Evolutionary conservation across 2,888 invertebrate genomes (phyloP).

Genomic region (Lepidocyrtoides sp.): DNA sequence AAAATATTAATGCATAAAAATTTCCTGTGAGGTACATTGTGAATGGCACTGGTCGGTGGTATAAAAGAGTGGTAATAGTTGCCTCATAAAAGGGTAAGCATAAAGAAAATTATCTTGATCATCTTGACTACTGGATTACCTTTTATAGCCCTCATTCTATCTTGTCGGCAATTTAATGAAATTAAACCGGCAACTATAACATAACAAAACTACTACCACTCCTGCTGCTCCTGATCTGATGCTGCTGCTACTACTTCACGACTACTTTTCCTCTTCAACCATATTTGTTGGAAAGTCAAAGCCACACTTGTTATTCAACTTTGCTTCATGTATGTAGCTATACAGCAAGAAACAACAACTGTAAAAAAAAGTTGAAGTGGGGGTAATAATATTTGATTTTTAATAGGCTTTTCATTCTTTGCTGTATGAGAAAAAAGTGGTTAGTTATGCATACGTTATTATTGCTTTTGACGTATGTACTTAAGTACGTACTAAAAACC

Average conservation of each 20-base stretch:
- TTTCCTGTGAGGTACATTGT: slow-evolving; percentile 47
- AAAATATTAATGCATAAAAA: slow-evolving; percentile 56
- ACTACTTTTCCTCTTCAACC: slow-evolving; percentile 70
- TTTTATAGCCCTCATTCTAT: slow-evolving; percentile 75
- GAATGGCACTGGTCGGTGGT: slow-evolving; percentile 33
- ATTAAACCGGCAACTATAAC: slow-evolving; percentile 76
- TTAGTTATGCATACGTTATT: slow-evolving; percentile 67
- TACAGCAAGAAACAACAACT: neutral
- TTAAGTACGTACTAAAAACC: slow-evolving; percentile 8
- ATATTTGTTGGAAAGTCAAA: slow-evolving; percentile 68
- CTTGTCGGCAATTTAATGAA: slow-evolving; percentile 80
- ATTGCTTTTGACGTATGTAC: slow-evolving; percentile 54
- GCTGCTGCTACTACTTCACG: too few relatives aligned
- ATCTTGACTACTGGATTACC: slow-evolving; percentile 79
- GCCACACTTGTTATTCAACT: slow-evolving; percentile 60
- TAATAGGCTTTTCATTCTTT: slow-evolving; percentile 75
- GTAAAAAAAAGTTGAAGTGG: slow-evolving; percentile 73
- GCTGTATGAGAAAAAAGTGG: slow-evolving; percentile 73
- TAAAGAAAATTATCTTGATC: slow-evolving; percentile 72
- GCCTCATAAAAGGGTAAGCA: slow-evolving; percentile 72
- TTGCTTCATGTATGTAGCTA: neutral
- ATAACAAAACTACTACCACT: slow-evolving; percentile 66
- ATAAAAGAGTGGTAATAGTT: slow-evolving; percentile 53
- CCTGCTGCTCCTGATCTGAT: slow-evolving; percentile 58
- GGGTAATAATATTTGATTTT: slow-evolving; percentile 78